phyloP scores from a whole-genome alignment of 1,140 invertebrate genomes.

The Drosophila rufa region DNA sequence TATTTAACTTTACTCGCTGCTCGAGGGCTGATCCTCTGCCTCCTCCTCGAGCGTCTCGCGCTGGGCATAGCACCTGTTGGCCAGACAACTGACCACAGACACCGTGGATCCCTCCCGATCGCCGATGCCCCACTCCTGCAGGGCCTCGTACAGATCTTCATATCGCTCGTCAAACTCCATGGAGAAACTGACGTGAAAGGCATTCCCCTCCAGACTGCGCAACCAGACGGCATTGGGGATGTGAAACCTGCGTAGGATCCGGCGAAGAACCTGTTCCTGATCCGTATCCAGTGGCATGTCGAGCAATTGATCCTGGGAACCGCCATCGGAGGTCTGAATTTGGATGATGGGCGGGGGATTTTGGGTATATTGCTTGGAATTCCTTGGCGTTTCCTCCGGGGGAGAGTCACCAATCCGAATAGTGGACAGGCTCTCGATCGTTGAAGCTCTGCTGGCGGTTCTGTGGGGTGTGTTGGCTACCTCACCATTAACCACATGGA shows the following conservation, averaged over 20 bases:
- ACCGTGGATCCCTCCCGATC: constrained; percentile 84
- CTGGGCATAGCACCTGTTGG: constrained; percentile 61
- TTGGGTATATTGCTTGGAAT: neutral
- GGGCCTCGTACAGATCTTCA: constrained; percentile 83
- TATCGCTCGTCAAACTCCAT: constrained; percentile 84
- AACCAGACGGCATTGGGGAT: constrained; percentile 79
- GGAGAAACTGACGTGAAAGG: constrained; percentile 84
- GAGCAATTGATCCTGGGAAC: constrained; percentile 9
- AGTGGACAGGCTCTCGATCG: constrained; percentile 33
- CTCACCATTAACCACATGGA: constrained; percentile 12
- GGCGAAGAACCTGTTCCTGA: constrained; percentile 75
- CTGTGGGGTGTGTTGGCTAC: neutral
- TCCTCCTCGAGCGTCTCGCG: constrained; percentile 25
- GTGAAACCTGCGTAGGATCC: constrained; percentile 76
- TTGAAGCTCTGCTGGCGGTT: constrained; percentile 3
- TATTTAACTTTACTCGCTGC: constrained; percentile 46
- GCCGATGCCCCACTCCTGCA: constrained; percentile 85
- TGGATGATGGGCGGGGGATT: constrained; percentile 2
- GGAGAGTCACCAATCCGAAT: neutral
- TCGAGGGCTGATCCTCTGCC: constrained; percentile 4
- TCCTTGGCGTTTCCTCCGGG: neutral
- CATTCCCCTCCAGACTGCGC: constrained; percentile 64
- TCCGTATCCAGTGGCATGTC: constrained; percentile 63
- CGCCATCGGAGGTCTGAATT: constrained; percentile 39
- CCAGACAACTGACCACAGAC: constrained; percentile 85